These are phyloP conservation scores for Neodiprion pinetum DNA, from an alignment of 1,140 invertebrate genomes.

Conservation along the genomic window DNA sequence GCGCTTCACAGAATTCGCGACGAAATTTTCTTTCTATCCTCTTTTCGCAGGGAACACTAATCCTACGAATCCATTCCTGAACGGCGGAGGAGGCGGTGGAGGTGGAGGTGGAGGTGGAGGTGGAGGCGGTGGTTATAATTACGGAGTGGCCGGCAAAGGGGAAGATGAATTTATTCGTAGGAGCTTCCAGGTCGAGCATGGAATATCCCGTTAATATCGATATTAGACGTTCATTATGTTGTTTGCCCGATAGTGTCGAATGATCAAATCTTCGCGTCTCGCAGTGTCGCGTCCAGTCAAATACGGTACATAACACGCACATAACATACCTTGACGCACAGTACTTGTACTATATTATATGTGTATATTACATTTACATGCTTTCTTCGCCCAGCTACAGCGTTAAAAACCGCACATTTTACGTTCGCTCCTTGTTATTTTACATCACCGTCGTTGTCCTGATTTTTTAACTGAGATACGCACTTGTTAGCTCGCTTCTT, in stretches of 20 bases:
- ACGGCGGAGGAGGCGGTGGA: slow-evolving; percentile 25
- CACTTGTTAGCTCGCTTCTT: no score
- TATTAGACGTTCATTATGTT: neutral
- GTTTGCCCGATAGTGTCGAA: neutral
- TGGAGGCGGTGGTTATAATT: slow-evolving; percentile 46
- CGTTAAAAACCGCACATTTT: neutral
- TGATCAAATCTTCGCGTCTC: neutral
- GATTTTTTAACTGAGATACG: no score
- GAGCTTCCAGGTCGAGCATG: slow-evolving; percentile 51
- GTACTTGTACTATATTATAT: neutral
- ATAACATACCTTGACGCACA: neutral
- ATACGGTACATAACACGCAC: neutral
- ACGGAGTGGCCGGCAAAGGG: slow-evolving; percentile 48
- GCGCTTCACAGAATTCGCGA: neutral
- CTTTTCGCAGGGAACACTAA: slow-evolving; percentile 40
- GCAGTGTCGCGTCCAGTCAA: neutral
- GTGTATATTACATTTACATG: no score
- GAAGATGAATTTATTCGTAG: slow-evolving; percentile 57
- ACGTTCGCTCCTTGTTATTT: neutral
- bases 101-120: slow-evolving; percentile 32
- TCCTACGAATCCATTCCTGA: slow-evolving; percentile 59
- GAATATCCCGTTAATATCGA: slow-evolving; percentile 15
- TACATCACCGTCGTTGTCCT: no score
- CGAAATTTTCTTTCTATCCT: neutral
- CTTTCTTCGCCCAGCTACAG: no score